These are phyloP conservation scores for Caracal caracal DNA, from an alignment of 2,113 vertebrate species.

Conservation along the genomic window DNA sequence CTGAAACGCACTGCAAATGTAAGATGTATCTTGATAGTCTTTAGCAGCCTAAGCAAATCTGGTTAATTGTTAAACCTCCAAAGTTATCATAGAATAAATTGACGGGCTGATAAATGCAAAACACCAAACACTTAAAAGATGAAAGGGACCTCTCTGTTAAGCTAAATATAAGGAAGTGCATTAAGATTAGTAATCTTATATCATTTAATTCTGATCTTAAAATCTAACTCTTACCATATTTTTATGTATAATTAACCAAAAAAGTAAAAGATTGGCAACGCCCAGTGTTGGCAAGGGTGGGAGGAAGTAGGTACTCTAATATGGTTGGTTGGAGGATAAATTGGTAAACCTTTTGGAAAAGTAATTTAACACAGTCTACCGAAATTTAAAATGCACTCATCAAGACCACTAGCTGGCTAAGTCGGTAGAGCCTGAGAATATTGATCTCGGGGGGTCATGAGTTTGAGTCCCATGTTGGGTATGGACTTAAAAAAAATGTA, in stretches of 20 bases:
- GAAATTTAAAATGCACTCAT: constrained; percentile 11
- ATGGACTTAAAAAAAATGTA: neutral
- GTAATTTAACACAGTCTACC: neutral
- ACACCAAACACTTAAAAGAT: neutral
- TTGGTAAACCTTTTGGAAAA: neutral
- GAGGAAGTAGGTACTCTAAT: neutral
- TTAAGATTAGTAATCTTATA: neutral
- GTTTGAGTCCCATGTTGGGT: neutral
- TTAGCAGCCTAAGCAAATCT: neutral
- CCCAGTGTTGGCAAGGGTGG: neutral
- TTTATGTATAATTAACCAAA: constrained; percentile 1
- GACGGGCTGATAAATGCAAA: constrained; percentile 5
- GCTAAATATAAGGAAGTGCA: neutral
- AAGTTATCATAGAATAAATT: neutral
- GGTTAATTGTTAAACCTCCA: constrained; percentile 49
- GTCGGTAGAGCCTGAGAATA: neutral
- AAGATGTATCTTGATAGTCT: neutral
- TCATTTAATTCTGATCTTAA: constrained; percentile 33
- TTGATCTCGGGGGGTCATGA: neutral
- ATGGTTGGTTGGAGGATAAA: neutral
- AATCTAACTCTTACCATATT: neutral
- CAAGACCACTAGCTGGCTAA: neutral
- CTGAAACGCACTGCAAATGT: neutral
- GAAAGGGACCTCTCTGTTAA: neutral
- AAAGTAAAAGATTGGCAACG: neutral